Evolutionary conservation across 2,113 vertebrate genomes (phyloP).

Genomic region (Hipposideros armiger): DNA sequence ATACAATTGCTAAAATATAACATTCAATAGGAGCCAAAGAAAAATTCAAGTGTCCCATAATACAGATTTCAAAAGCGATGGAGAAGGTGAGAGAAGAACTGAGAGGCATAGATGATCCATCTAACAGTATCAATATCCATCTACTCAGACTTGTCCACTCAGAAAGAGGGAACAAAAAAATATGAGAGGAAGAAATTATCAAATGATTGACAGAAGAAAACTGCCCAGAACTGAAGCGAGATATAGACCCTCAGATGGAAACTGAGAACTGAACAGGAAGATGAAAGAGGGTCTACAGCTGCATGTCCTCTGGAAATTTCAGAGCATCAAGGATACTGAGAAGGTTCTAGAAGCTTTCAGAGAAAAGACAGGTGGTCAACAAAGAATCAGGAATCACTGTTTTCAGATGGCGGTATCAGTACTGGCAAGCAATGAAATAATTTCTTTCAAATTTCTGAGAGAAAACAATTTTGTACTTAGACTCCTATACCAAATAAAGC

Average conservation of each 20-base stretch:
- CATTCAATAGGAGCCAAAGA: background rate
- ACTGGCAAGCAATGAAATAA: background rate
- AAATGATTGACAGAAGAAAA: background rate
- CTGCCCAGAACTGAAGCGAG: background rate
- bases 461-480: background rate
- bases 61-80: background rate
- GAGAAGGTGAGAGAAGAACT: background rate
- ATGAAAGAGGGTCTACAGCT: background rate
- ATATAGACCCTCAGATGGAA: background rate
- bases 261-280: background rate
- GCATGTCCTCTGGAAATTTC: background rate
- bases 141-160: background rate
- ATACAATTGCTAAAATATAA: background rate
- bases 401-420: background rate
- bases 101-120: accelerated
- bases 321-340: background rate
- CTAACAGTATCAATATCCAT: accelerated
- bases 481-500: background rate
- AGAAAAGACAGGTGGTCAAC: background rate
- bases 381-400: background rate
- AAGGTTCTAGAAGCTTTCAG: background rate
- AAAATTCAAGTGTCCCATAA: background rate
- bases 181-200: background rate
- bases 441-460: background rate
- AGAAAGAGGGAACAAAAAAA: background rate